These are phyloP conservation scores for Elaphurus davidianus DNA, from an alignment of 2,113 vertebrate species.

Conservation along the genomic window DNA sequence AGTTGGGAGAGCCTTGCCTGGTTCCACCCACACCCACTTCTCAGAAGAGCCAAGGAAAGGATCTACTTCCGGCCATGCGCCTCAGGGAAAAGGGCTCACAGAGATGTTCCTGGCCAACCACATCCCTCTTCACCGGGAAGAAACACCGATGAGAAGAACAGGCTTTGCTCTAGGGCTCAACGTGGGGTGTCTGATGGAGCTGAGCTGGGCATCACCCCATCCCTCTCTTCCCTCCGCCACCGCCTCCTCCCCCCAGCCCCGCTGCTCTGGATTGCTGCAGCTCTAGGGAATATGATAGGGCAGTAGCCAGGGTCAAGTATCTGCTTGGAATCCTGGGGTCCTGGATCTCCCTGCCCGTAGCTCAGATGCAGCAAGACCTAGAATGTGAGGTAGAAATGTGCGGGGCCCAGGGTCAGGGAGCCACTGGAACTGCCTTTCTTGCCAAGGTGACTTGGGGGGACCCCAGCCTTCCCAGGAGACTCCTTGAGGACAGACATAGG, in stretches of 20 bases:
- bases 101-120: neutral
- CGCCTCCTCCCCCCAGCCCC: neutral
- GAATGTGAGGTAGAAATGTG: neutral
- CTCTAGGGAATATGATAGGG: slow-evolving; percentile 59
- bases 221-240: neutral
- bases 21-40: neutral
- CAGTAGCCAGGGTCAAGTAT: neutral
- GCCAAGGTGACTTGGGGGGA: neutral
- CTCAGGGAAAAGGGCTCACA: neutral
- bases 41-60: slow-evolving; percentile 33
- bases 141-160: neutral
- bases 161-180: neutral
- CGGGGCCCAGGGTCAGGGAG: neutral
- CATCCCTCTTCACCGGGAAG: neutral
- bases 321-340: slow-evolving; percentile 47
- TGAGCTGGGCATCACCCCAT: neutral
- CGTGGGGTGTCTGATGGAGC: neutral
- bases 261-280: neutral
- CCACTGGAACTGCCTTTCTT: neutral
- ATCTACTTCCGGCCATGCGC: neutral
- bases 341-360: slow-evolving; percentile 39
- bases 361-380: neutral
- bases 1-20: neutral
- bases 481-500: slow-evolving; percentile 13
- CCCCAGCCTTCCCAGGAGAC: neutral